Base-by-base conservation (phyloP, 2,888 invertebrate species). In the Thumatha senex region DNA sequence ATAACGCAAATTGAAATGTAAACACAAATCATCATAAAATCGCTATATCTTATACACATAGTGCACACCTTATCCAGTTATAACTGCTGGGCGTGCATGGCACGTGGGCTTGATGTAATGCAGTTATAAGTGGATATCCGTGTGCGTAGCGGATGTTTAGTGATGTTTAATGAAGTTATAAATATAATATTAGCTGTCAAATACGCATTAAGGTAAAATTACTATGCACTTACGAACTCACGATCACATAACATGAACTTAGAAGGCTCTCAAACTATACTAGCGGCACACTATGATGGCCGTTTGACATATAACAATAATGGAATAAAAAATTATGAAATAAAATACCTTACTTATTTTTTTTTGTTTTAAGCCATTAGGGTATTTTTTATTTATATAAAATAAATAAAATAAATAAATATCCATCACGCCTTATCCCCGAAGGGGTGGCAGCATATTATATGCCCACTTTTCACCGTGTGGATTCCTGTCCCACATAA, bases 91-190 rank as follows among this genome's bases (percentile, higher is more conserved):
- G 57, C 54, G 57, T 45, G 42, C 36, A 46, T 44, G 58, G 70
- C 74, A 74, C 75, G 80, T 80, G 80, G 81, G 80, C 50, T 68
- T 70, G 69, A 69, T 64, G 58, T 62, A 72, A 54, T 57, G 57
- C 52, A 47, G 34, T 47, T 36, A 33, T 30, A 43, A 39, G 38
- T 39, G 46, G 31, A 31, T 31, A 15, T 46, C 40, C 31, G 18
- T n/a, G 35, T 7, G 46, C 34, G 40, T 33, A 40, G 46, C 33
- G 46, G 46, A 48, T 29, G 30, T 48, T 31, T 30, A 35, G 12
- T 14, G 36, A 18, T 36, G 31, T 46, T 38, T 33, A 46, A 42
- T 31, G 30, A 35, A 44, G 35, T 35, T 34, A 40, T 40, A 34
- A 46, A 40, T 18, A 34, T 46, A 34, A 31, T 46, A 31, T 30